Percentiles rank a stretch among this genome's conserved stretches.
Conservation (phyloP, 2,797 vertebrate genomes). For the Semaprochilodus insignis region DNA sequence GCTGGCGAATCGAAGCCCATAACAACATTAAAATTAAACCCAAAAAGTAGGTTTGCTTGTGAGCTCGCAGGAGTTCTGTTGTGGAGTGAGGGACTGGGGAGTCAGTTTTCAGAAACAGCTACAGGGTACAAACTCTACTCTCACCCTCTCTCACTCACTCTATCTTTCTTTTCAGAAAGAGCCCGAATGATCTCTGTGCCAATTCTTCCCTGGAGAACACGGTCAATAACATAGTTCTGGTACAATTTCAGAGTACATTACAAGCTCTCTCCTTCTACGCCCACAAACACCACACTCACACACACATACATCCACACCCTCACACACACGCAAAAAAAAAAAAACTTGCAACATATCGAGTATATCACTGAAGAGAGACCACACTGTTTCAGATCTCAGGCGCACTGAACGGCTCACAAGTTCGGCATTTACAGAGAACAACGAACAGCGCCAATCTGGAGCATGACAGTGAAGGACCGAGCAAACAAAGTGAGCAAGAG, state of each 20-base stretch:
- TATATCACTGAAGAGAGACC: constrained; percentile 27
- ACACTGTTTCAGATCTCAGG: constrained; percentile 38
- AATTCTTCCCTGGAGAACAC: constrained; percentile 34
- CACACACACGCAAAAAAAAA: constrained; percentile 37
- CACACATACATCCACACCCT: constrained; percentile 24
- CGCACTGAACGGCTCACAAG: constrained; percentile 41
- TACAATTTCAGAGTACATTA: constrained; percentile 53
- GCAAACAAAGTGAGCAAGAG: constrained; percentile 22
- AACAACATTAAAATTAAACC: neutral
- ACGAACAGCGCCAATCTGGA: constrained; percentile 40
- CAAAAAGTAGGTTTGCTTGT: constrained; percentile 12
- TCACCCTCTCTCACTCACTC: neutral
- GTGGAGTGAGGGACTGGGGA: neutral
- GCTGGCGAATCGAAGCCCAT: neutral
- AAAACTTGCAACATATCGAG: constrained; percentile 24
- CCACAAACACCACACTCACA: constrained; percentile 42
- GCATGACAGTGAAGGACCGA: neutral
- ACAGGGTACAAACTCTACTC: constrained; percentile 30
- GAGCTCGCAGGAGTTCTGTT: neutral
- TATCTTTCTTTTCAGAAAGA: constrained; percentile 24
- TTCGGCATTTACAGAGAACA: constrained; percentile 29
- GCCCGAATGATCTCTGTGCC: constrained; percentile 20
- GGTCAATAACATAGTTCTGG: constrained; percentile 48
- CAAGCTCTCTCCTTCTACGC: constrained; percentile 46
- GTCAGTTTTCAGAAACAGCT: constrained; percentile 39